Conservation (phyloP, 2,797 vertebrate species). For the Thaleichthys pacificus region DNA sequence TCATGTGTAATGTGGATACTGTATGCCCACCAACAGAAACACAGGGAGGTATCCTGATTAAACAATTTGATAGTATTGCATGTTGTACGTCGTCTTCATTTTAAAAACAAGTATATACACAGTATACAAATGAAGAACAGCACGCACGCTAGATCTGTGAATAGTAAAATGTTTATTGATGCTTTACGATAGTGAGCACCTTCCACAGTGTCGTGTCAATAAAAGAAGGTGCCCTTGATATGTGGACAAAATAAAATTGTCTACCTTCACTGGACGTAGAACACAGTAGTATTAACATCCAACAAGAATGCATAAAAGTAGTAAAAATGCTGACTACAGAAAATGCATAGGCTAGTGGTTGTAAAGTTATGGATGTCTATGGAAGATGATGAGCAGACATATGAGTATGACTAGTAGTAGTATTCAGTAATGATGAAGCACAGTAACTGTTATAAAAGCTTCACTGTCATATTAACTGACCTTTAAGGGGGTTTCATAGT, state of each 20-base stretch:
- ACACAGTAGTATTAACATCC: background rate
- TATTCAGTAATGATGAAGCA: slow-evolving; percentile 26
- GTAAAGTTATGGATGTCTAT: slow-evolving; percentile 23
- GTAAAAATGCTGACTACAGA: slow-evolving; percentile 45
- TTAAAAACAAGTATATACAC: background rate
- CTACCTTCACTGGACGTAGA: slow-evolving; percentile 26
- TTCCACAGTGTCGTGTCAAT: slow-evolving; percentile 47
- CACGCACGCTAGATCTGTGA: slow-evolving; percentile 21
- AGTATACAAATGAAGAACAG: background rate
- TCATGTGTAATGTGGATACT: slow-evolving; percentile 12
- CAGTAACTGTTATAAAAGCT: slow-evolving; percentile 19
- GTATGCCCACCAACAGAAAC: slow-evolving; percentile 6
- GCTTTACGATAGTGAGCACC: slow-evolving; percentile 41
- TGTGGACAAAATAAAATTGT: slow-evolving; percentile 32
- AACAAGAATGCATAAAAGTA: slow-evolving; percentile 36
- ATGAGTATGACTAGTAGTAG: slow-evolving; percentile 18
- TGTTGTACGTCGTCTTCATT: background rate
- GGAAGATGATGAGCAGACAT: slow-evolving; percentile 27
- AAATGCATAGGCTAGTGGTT: slow-evolving; percentile 45
- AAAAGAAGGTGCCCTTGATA: slow-evolving; percentile 49
- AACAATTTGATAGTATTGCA: slow-evolving; percentile 26
- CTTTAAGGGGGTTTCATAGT: background rate
- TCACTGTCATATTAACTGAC: slow-evolving; percentile 17
- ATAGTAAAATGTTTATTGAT: slow-evolving; percentile 65
- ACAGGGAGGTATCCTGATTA: slow-evolving; percentile 33